Conservation (phyloP, 2,888 invertebrate species). For the Gastracanthus pulcherrimus region DNA sequence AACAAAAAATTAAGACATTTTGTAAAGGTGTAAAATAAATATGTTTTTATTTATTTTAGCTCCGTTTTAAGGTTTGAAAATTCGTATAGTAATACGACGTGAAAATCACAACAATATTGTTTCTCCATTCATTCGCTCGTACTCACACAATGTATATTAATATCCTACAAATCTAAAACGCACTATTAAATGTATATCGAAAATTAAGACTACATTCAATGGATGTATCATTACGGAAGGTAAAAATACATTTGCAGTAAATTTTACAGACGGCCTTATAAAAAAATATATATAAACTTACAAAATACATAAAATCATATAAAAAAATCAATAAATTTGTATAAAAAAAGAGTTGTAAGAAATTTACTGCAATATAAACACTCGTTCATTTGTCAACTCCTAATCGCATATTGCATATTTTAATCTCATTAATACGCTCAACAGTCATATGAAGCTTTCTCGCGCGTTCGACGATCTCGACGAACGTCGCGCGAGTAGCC, state of each 20-base stretch:
- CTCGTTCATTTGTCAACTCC: too few relatives aligned
- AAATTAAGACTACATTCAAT: conserved; percentile 38
- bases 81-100: conserved; percentile 45
- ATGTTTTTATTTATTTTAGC: conserved; percentile 53
- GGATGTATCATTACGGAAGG: conserved; percentile 25
- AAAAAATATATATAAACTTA: not conserved
- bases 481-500: not conserved
- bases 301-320: conserved; percentile 17
- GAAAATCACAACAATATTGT: conserved; percentile 49
- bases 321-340: not conserved
- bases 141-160: conserved; percentile 37
- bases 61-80: conserved; percentile 43
- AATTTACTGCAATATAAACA: not conserved
- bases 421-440: conserved; percentile 24
- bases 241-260: conserved; percentile 35
- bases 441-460: conserved; percentile 21
- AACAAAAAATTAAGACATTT: not conserved
- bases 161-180: conserved; percentile 26
- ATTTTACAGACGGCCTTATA: conserved; percentile 6
- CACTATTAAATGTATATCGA: conserved; percentile 27
- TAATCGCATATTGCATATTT: too few relatives aligned
- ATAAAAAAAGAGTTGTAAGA: conserved; percentile 12
- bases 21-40: conserved; percentile 53
- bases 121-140: conserved; percentile 41
- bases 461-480: not conserved